Percentiles rank a stretch among this genome's conserved stretches.
Evolutionary conservation across 2,113 vertebrate species (phyloP).

Genomic region (Xenopus borealis): DNA sequence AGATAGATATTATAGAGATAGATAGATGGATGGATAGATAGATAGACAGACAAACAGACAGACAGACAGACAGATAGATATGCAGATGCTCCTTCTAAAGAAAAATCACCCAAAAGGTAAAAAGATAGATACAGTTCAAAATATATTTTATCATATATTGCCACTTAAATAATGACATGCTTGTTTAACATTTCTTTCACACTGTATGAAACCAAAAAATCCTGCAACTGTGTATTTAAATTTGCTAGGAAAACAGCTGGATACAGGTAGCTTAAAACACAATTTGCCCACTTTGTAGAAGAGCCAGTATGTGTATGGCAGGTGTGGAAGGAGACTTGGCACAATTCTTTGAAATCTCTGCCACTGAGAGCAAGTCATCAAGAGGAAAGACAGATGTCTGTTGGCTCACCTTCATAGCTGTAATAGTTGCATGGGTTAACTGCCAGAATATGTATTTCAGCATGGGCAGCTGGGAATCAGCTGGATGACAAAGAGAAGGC

Average conservation of each 20-base stretch:
- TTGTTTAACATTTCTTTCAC: too few species aligned
- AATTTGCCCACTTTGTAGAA: not conserved
- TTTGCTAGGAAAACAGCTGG: not conserved
- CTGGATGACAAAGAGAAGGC: constrained; percentile 28
- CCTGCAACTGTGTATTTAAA: not conserved
- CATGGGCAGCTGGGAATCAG: constrained; percentile 43
- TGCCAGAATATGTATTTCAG: constrained; percentile 39
- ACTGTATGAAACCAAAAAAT: too few species aligned
- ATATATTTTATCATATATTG: too few species aligned
- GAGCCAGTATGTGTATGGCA: constrained; percentile 26
- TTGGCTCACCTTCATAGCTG: constrained; percentile 37
- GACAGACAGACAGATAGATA: too few species aligned
- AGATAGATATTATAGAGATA: too few species aligned
- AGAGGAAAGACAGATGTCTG: constrained; percentile 45
- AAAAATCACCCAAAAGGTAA: too few species aligned
- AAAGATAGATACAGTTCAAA: too few species aligned
- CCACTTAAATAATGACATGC: too few species aligned
- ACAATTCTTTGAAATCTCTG: constrained; percentile 13
- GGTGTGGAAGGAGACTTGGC: constrained; percentile 39
- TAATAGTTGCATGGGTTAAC: constrained; percentile 18
- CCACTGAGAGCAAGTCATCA: constrained; percentile 40
- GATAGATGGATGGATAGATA: too few species aligned
- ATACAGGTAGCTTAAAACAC: not conserved
- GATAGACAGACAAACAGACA: too few species aligned
- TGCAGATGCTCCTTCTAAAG: too few species aligned